Base-by-base conservation (phyloP, 1,140 invertebrate genomes). In the Physella acuta region DNA sequence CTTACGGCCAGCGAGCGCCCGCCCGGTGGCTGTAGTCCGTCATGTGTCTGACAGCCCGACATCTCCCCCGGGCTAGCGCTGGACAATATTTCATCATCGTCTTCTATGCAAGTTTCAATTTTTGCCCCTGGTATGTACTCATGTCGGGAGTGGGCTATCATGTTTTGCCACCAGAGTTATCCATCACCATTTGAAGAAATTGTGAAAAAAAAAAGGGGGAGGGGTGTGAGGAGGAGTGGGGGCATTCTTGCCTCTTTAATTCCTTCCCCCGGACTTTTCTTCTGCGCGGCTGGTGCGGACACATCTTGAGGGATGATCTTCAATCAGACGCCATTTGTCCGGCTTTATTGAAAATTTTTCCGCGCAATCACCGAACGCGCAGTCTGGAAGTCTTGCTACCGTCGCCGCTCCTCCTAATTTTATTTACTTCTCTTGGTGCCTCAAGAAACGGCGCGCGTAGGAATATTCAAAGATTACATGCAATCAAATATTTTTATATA, bases 301-400 rank as follows among this genome's bases (percentile, higher is more conserved):
- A 37, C 59, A 61, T 61, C 59, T 61, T 61, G 59, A 39, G 36
- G 39, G 59, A 61, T 39, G 59, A 61, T 36, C 59, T 39, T 61
- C 59, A 61, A 61, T 61, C 59, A 61, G 59, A 24, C 8, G n/a
- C 34, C 59, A 61, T 61, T 61, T 61, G 59, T 61, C 59, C 37
- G 36, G 39, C 59, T 16, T 36, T 36, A 37, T 61, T 61, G 36
- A 20, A 61, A 61, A 34, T 61, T 61, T 61, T 26, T 61, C 59
- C 34, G 2, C 4, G 59, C 59, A 61, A 61, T 61, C 59, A 61
- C 36, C 4, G 2, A 61, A n/a, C n/a, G n/a, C 36, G 39, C 36
- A 28, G 20, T 16, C 31, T n/a, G 5, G 31, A 58, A 1, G 17
- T 16, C 30, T 1, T 34, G 33, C 36, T 20, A 34, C 31, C 11